Conservation (phyloP, 1,140 invertebrate genomes). For the Drosophila azteca region DNA sequence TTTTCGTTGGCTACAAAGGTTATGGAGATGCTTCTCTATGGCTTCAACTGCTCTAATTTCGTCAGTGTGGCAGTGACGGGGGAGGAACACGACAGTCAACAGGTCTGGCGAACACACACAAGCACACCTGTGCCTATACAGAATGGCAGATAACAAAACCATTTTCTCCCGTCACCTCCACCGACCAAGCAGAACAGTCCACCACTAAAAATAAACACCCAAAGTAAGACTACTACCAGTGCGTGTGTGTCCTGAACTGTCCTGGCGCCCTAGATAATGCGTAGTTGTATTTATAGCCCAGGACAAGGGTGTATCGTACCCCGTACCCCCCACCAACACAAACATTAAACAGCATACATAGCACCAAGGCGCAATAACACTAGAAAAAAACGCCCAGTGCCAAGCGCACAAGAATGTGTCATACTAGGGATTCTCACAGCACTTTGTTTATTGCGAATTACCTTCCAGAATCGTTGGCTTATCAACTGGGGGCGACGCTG, state of each 20-base stretch:
- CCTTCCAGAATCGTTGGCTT: slow-evolving; percentile 78
- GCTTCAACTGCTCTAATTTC: slow-evolving; percentile 21
- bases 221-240: slow-evolving; percentile 4
- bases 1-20: slow-evolving; percentile 11
- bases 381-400: too few relatives aligned
- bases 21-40: slow-evolving; percentile 29
- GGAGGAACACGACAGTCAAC: slow-evolving; percentile 41
- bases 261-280: slow-evolving; percentile 47
- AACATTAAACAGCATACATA: too few relatives aligned
- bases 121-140: slow-evolving; percentile 2
- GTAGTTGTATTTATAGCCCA: slow-evolving; percentile 52
- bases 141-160: slow-evolving; percentile 2
- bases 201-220: slow-evolving; percentile 19
- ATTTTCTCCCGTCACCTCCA: slow-evolving; percentile 3
- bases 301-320: not conserved
- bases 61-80: not conserved
- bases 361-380: too few relatives aligned
- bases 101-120: slow-evolving; percentile 36
- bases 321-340: too few relatives aligned
- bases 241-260: slow-evolving; percentile 11
- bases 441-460: slow-evolving; percentile 35
- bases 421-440: not conserved
- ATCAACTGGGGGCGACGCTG: slow-evolving; percentile 45
- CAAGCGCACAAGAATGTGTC: not conserved
- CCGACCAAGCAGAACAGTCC: not conserved